Percentiles rank a stretch among this genome's conserved stretches.
phyloP scores from a whole-genome alignment of 2,797 vertebrate genomes.

The Xenentodon cancila region DNA sequence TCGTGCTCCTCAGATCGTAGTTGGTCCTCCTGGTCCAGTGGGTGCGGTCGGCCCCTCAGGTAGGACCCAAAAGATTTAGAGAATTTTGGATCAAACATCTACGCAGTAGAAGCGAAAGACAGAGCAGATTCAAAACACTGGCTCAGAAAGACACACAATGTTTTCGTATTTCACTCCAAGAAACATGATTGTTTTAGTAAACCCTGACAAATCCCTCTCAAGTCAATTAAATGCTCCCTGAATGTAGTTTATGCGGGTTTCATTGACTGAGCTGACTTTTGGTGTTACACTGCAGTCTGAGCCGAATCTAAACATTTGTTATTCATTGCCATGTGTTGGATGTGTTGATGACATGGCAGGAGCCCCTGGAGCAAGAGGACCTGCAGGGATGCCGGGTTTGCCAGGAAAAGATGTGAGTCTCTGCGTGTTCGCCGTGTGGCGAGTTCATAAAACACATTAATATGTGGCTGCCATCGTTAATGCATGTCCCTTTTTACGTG shows the following conservation, averaged over 20 bases:
- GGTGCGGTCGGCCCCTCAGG: constrained; percentile 71
- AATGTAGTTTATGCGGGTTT: constrained; percentile 11
- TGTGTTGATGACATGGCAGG: constrained; percentile 61
- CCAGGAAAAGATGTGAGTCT: constrained; percentile 76
- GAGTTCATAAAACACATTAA: neutral
- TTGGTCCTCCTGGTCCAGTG: constrained; percentile 62
- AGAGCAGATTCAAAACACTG: neutral
- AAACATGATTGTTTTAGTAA: constrained; percentile 19
- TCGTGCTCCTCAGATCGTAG: constrained; percentile 24
- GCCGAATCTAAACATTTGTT: neutral
- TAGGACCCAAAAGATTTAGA: constrained; percentile 31
- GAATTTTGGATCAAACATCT: neutral
- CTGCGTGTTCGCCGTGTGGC: neutral
- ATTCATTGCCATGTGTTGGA: constrained; percentile 3
- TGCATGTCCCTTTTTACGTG: constrained; percentile 15
- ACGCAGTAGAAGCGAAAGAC: no score
- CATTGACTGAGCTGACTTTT: constrained; percentile 6
- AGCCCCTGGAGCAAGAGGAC: constrained; percentile 84
- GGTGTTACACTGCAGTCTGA: constrained; percentile 1
- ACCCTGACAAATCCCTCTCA: constrained; percentile 7
- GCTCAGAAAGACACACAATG: no score
- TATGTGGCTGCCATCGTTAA: constrained; percentile 2
- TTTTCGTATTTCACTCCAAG: no score
- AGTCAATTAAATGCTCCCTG: neutral
- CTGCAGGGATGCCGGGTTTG: constrained; percentile 81